Percentiles rank a stretch among this genome's conserved stretches.
Evolutionary conservation across 1,140 invertebrate genomes (phyloP).

Genomic region (Bactericera cockerelli): DNA sequence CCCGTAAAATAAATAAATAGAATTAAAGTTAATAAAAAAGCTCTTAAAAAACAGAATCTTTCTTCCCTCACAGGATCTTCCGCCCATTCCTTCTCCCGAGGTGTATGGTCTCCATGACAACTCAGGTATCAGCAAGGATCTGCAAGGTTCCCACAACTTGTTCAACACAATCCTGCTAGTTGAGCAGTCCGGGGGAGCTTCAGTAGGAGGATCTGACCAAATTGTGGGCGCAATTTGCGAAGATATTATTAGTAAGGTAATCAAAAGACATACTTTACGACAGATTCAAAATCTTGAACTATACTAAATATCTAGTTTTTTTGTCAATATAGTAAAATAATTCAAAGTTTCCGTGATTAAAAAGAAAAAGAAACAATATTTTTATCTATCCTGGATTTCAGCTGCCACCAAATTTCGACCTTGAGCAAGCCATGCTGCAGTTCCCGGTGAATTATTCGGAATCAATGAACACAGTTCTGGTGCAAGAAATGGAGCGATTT

Average conservation of each 20-base stretch:
- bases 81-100: slow-evolving; percentile 50
- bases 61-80: slow-evolving; percentile 43
- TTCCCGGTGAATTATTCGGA: slow-evolving; percentile 72
- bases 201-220: slow-evolving; percentile 41
- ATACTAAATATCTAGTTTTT: too few relatives aligned
- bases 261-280: too few relatives aligned
- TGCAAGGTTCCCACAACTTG: slow-evolving; percentile 44
- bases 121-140: slow-evolving; percentile 74
- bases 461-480: slow-evolving; percentile 86
- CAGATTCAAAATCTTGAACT: too few relatives aligned
- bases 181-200: slow-evolving; percentile 39
- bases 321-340: too few relatives aligned
- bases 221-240: slow-evolving; percentile 40
- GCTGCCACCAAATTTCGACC: slow-evolving; percentile 55
- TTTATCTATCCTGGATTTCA: too few relatives aligned
- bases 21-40: too few relatives aligned
- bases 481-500: slow-evolving; percentile 84
- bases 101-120: slow-evolving; percentile 80
- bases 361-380: too few relatives aligned
- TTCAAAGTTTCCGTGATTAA: too few relatives aligned
- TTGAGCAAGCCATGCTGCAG: slow-evolving; percentile 46
- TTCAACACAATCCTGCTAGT: slow-evolving; percentile 47
- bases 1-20: too few relatives aligned
- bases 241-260: slow-evolving; percentile 51
- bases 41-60: too few relatives aligned